A percentile compares a stretch with the other conserved stretches of the same genome.
Conservation (phyloP, 2,113 vertebrate genomes). For the Osmerus mordax region DNA sequence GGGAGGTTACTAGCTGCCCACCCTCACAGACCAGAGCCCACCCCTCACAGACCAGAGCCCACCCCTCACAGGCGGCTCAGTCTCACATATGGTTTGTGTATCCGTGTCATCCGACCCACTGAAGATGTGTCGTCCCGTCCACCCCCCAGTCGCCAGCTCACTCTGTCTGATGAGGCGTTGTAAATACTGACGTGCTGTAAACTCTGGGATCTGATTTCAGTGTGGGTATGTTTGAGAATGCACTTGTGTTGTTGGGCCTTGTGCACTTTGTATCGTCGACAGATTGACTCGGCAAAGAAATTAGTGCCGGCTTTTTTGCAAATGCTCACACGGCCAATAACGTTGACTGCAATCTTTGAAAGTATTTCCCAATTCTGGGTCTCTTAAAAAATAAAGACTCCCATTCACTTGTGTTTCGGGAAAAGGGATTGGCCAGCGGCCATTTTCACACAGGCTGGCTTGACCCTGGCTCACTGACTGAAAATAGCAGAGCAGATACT, state of each 20-base stretch:
- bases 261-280: not conserved
- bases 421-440: constrained; percentile 60
- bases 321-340: no score
- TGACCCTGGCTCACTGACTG: constrained; percentile 63
- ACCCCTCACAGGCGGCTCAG: not conserved
- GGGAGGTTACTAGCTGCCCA: no score
- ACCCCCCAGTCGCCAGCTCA: constrained; percentile 43
- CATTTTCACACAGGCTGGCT: constrained; percentile 68
- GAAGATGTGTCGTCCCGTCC: constrained; percentile 44
- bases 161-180: constrained; percentile 61
- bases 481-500: constrained; percentile 69
- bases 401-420: constrained; percentile 52
- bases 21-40: no score
- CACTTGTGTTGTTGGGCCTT: not conserved
- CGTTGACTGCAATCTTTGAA: constrained; percentile 12
- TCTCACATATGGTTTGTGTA: constrained; percentile 54
- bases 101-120: constrained; percentile 64
- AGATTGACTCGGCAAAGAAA: constrained; percentile 30
- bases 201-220: constrained; percentile 65
- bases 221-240: constrained; percentile 1
- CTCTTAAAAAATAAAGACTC: constrained; percentile 55
- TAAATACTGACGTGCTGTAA: constrained; percentile 71
- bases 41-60: constrained; percentile 20
- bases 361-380: constrained; percentile 50
- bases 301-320: not conserved